These are phyloP conservation scores for Agrilus biguttatus DNA, from an alignment of 2,888 invertebrate genomes.

Conservation along the genomic window DNA sequence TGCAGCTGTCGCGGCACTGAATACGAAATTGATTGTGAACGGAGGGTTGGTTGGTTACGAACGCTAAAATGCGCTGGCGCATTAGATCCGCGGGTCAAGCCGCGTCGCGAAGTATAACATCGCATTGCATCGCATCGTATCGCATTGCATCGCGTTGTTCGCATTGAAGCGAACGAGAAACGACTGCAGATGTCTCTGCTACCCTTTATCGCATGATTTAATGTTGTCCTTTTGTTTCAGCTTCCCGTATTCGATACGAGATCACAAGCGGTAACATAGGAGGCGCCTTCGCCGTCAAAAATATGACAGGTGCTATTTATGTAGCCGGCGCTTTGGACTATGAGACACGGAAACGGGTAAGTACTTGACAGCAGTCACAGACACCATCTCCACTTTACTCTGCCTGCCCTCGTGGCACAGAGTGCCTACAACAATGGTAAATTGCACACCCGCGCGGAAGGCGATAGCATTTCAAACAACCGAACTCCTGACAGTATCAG, in stretches of 20 bases:
- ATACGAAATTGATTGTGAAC: too few relatives aligned
- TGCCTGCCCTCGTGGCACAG: too few relatives aligned
- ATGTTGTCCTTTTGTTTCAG: slow-evolving; percentile 38
- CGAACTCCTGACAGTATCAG: too few relatives aligned
- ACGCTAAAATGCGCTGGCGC: too few relatives aligned
- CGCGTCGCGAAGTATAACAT: neutral
- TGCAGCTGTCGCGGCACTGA: too few relatives aligned
- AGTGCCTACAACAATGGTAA: neutral
- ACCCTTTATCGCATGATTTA: neutral
- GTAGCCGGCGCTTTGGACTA: slow-evolving; percentile 95
- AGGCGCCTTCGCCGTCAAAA: slow-evolving; percentile 94
- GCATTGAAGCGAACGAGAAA: too few relatives aligned
- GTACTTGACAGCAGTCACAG: slow-evolving; percentile 24
- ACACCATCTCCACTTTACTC: slow-evolving; percentile 1
- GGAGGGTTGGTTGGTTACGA: too few relatives aligned
- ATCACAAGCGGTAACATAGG: slow-evolving; percentile 98
- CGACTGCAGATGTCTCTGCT: too few relatives aligned
- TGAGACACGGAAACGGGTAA: slow-evolving; percentile 89
- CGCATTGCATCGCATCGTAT: neutral
- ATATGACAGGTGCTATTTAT: slow-evolving; percentile 97
- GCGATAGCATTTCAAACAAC: too few relatives aligned
- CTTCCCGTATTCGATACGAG: slow-evolving; percentile 98
- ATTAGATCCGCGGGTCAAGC: too few relatives aligned
- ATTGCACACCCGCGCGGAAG: slow-evolving; percentile 1
- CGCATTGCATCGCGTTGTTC: too few relatives aligned